A percentile compares a stretch with the other conserved stretches of the same genome.
phyloP scores from a whole-genome alignment of 2,797 vertebrate genomes.

The Tapirus indicus region DNA sequence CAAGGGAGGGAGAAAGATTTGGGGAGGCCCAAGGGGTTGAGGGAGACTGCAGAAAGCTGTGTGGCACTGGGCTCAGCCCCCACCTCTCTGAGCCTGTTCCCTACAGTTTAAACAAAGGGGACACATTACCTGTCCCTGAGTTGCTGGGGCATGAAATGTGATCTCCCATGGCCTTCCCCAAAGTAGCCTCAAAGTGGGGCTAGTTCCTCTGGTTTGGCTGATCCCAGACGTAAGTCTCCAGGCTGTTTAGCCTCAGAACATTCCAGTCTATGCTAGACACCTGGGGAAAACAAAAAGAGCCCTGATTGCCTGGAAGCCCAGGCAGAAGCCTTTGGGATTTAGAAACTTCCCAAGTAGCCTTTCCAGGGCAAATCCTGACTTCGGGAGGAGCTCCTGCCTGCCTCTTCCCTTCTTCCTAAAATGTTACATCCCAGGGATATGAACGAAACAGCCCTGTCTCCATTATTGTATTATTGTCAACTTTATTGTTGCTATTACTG shows the following conservation, averaged over 20 bases:
- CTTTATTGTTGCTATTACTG: background rate
- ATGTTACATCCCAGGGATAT: background rate
- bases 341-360: background rate
- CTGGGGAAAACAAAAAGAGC: background rate
- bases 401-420: background rate
- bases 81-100: background rate
- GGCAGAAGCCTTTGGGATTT: background rate
- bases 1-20: background rate
- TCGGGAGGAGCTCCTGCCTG: background rate
- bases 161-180: accelerated
- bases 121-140: background rate
- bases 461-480: background rate
- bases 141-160: background rate
- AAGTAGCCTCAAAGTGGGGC: background rate
- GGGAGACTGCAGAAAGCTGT: background rate
- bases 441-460: background rate
- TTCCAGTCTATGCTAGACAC: background rate
- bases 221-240: background rate
- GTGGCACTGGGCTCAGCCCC: background rate
- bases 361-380: background rate
- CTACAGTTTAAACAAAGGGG: background rate
- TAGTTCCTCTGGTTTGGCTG: background rate
- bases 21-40: background rate
- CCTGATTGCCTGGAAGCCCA: background rate
- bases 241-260: background rate